Evolutionary conservation across 2,797 vertebrate species (phyloP), one percentile per base, ranked within the genome.

Genomic region (Enteromius paludinosus): DNA sequence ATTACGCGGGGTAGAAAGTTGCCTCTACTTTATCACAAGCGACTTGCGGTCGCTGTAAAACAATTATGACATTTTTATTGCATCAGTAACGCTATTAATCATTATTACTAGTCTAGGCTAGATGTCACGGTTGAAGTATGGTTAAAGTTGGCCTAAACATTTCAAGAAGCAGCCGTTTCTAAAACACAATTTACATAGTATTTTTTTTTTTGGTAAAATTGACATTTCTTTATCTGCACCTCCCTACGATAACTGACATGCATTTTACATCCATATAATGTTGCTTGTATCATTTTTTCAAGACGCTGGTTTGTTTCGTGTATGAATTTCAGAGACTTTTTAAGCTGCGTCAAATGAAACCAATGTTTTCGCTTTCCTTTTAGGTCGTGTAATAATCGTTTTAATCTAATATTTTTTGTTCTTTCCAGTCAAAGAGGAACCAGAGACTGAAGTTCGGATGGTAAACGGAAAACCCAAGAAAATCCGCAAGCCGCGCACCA

Each of bases 391-490:
- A 61, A 61, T 5, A 18, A 52, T 3, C 3, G 0, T n/a, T 1
- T 23, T 71, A 65, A 84, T 71, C 18, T n/a, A 3, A 3, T 49
- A 2, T 12, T 78, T 43, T 54, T 54, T 69, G 18, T 62, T 64
- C 9, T 85, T 85, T 88, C 86, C 92, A 87, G 97, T 99, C 84
- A 99, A 99, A 94, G 98, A 99, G 87, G 98, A 99, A 87, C 97
- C 96, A 35, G 98, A 99, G 91, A 96, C 97, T 0, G 98, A 98
- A 90, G 97, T 99, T 80, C 96, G 98, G 84, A 99, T 99, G 97
- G 98, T 99, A 88, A 99, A 99, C 0, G 98, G 98, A 83, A 99
- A 99, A 85, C 97, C 98, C 30, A 99, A 99, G 90, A 99, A 99
- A 89, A 97, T 99, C 90, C 97, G 98, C 89, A 99, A 99, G 85